These are phyloP conservation scores for Malurus elegans DNA, from an alignment of 2,113 vertebrate genomes.

Conservation along the genomic window DNA sequence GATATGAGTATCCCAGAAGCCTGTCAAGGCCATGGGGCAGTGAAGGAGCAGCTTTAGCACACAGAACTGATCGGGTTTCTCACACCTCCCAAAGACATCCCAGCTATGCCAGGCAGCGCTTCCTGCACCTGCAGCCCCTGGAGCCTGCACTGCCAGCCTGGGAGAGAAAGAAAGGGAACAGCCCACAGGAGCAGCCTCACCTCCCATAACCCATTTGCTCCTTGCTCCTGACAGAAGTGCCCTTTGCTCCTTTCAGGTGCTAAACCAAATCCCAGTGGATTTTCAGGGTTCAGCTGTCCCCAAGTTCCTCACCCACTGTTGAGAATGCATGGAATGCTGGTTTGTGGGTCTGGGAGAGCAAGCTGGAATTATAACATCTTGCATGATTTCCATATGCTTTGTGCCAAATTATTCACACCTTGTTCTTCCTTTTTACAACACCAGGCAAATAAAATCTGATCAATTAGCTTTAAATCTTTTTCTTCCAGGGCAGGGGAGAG, in stretches of 20 bases:
- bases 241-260: not conserved
- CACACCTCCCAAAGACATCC: not conserved
- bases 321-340: not conserved
- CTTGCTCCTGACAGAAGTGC: not conserved
- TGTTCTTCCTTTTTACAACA: not conserved
- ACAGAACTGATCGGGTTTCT: not conserved
- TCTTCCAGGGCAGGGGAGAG: not conserved
- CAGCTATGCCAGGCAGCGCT: not conserved
- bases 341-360: not conserved
- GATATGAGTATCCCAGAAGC: not conserved
- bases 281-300: not conserved
- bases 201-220: not conserved
- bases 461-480: not conserved
- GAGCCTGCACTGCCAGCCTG: not conserved
- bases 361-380: not conserved
- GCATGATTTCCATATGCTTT: not conserved
- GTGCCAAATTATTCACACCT: not conserved
- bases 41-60: not conserved
- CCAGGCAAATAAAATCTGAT: accelerated
- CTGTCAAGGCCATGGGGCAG: not conserved
- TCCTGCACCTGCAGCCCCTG: not conserved
- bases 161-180: not conserved
- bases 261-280: not conserved
- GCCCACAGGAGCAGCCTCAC: not conserved
- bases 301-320: accelerated